Percentiles rank a stretch among this genome's conserved stretches.
phyloP scores from a whole-genome alignment of 2,888 invertebrate species.

The Tiliacea citrago region DNA sequence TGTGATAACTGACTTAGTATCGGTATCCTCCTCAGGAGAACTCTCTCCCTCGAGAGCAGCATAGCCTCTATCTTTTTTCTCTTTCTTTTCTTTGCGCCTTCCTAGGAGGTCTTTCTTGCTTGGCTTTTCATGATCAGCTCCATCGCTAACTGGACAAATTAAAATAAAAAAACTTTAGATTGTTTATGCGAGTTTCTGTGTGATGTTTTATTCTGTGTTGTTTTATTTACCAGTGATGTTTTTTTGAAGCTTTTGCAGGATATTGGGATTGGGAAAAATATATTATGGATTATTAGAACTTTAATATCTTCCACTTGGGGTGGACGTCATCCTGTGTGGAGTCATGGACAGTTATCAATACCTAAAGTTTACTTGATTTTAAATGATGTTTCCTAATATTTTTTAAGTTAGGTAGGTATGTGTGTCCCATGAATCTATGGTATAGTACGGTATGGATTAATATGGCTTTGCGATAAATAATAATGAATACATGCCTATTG shows the following conservation, averaged over 20 bases:
- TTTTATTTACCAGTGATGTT: neutral
- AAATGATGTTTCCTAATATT: no score
- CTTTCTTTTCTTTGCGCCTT: constrained; percentile 96
- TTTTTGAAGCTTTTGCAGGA: neutral
- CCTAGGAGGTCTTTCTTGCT: constrained; percentile 95
- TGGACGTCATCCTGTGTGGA: neutral
- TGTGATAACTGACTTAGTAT: constrained; percentile 92
- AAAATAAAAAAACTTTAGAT: constrained; percentile 9
- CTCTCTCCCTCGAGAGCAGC: constrained; percentile 98
- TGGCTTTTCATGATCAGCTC: constrained; percentile 94
- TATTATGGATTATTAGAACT: neutral
- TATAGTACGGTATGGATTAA: neutral
- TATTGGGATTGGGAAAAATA: neutral
- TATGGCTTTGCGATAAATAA: neutral
- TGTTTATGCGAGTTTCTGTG: neutral
- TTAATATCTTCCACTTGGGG: neutral
- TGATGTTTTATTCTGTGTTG: neutral
- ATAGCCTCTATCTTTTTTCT: constrained; percentile 96
- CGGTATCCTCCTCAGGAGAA: constrained; percentile 96
- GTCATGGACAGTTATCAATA: neutral
- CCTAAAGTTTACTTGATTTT: neutral
- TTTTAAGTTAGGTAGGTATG: neutral
- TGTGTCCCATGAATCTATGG: neutral
- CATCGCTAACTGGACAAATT: constrained; percentile 93
- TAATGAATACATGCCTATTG: constrained; percentile 4